Base-by-base conservation (phyloP, 2,113 vertebrate species). In the Mastomys natalensis region DNA sequence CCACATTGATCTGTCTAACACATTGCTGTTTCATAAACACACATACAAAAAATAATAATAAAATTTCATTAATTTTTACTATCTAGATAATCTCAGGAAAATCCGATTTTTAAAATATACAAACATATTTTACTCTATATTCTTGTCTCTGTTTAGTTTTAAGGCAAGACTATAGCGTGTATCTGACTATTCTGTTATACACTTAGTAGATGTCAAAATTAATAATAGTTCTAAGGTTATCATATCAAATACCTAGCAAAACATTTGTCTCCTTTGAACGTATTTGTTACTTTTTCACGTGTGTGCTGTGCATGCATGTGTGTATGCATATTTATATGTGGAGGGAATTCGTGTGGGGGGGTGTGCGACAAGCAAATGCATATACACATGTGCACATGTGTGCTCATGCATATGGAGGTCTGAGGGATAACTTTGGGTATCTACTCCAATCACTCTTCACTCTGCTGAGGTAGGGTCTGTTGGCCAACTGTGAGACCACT, bases 121-220 rank as follows among this genome's bases (percentile, higher is more conserved):
- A 37, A 11, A 37, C 60, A 60, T 2, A 68, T 87, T 89, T 87
- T 13, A n/a, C 40, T 51, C 21, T 64, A 8, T 82, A 40, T 82
- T 72, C 87, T 70, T 48, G 48, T 31, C 70, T 48, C 84, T 66
- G 31, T 73, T 95, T 84, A 66, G 17, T 77, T 96, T 96, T 89
- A 72, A n/a, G 9, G 48, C 78, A 19, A 95, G 62, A 91, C 48
- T 37, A 74, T 40, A 40, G 21, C 6, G 22, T 48, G 64, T 86
- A 89, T 43, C 85, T 37, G 13, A 31, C 19, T 94, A 60, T 34
- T 6, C 80, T 26, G 70, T 81, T 97, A 5, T 89, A 55, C 4
- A 24, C 31, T 53, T 53, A 91, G n/a, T 19, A 24, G 22, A 66
- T 87, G 66, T 62, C 90, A 93, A 94, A 94, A 92, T 58, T 40